Evolutionary conservation across 2,113 vertebrate genomes (phyloP), one percentile per base, ranked within the genome.

Genomic region (Ictalurus furcatus): DNA sequence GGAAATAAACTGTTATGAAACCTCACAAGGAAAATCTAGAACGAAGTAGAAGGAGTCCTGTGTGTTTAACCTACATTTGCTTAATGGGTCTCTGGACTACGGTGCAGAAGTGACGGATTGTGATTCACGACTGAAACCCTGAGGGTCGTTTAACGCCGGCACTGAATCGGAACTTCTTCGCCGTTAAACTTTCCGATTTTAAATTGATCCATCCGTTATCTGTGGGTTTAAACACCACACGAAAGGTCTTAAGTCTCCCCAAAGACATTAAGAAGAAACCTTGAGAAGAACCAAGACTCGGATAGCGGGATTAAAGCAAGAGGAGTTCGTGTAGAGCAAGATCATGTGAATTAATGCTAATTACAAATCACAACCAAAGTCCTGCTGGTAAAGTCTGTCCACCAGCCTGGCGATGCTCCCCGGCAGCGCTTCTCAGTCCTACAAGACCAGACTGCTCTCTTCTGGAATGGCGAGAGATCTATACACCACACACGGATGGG

Each of bases 1-100:
- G 88, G 67, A 83, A 23, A 83, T 37, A 83, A 59, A 61, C 19
- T 1, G 19, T 61, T 25, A 61, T 25, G 56, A 87, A 84, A 86
- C 93, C 94, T 94, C 88, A 52, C 90, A 14, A 90, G 93, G 92
- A 93, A 89, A 87, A 92, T 93, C 88, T 76, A 92, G 94, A 95
- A 95, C 94, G 94, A 93, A 93, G 30, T n/a, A 93, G 40, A 44
- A 44, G 93, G 90, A 87, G 90, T 91, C 93, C 94, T 88, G 93
- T 94, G 94, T 95, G 92, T 95, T 95, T 96, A 96, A 94, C 95
- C 94, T 94, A 95, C 92, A 94, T 96, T 94, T 94, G 90, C 91
- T 93, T 95, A 94, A 95, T 94, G 93, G 92, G 87, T 73, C 92
- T 87, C 93, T 91, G 91, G 92, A 92, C 91, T 16, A n/a, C 90